Evolutionary conservation across 2,888 invertebrate genomes (phyloP).

Genomic region (Himalopsyche kuldschensis): DNA sequence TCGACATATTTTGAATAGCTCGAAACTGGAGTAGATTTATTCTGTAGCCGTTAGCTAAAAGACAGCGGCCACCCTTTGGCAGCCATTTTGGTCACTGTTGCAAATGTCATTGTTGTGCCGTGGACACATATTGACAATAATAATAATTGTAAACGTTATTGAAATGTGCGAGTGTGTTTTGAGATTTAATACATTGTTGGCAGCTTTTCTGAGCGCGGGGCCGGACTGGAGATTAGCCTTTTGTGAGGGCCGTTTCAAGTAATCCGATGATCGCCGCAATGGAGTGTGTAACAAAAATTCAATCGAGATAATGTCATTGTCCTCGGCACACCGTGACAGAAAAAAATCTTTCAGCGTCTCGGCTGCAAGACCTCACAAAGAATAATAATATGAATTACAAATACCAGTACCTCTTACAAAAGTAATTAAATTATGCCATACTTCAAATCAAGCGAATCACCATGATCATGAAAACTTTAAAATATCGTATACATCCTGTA

Average conservation of each 20-base stretch:
- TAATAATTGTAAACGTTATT: slow-evolving; percentile 25
- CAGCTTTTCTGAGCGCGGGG: slow-evolving; percentile 3
- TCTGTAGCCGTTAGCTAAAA: slow-evolving; percentile 7
- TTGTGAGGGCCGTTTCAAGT: slow-evolving; percentile 30
- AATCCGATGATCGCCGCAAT: slow-evolving; percentile 30
- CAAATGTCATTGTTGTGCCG: slow-evolving; percentile 13
- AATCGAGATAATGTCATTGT: not conserved
- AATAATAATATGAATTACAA: not conserved
- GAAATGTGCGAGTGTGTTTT: slow-evolving; percentile 24
- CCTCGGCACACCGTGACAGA: not conserved
- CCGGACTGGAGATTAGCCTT: slow-evolving; percentile 22
- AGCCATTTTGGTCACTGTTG: slow-evolving; percentile 8
- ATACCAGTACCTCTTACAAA: no score
- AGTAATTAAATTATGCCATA: no score
- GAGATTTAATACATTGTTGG: not conserved
- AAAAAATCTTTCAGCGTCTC: not conserved
- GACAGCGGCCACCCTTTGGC: slow-evolving; percentile 27
- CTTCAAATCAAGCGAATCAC: no score
- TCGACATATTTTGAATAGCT: no score
- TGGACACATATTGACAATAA: slow-evolving; percentile 8
- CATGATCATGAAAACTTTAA: no score
- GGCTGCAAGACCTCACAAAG: not conserved
- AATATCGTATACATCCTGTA: no score
- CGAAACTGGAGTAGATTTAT: no score
- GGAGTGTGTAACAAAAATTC: slow-evolving; percentile 3